Evolutionary conservation across 2,797 vertebrate species (phyloP).

Genomic region (Varecia variegata): DNA sequence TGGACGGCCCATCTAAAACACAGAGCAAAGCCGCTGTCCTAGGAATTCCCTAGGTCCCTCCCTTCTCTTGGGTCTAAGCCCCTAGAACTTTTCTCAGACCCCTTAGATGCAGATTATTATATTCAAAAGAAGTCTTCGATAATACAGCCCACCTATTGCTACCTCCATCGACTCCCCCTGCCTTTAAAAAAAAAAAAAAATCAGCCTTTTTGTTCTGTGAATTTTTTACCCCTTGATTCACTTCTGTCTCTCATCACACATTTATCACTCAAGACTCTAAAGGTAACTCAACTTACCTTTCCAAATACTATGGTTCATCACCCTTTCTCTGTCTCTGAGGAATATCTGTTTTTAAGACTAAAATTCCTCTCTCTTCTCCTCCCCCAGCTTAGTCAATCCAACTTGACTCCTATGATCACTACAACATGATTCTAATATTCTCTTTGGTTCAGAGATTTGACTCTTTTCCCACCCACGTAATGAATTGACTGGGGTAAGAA

Average conservation of each 20-base stretch:
- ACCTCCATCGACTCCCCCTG: neutral
- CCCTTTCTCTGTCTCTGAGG: neutral
- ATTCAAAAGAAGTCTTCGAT: neutral
- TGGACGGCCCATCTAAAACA: neutral
- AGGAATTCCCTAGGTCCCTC: neutral
- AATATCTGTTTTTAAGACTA: constrained; percentile 13
- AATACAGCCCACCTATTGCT: neutral
- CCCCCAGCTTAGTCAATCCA: constrained; percentile 15
- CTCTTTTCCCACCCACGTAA: constrained; percentile 48
- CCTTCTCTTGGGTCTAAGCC: neutral
- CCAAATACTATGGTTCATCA: neutral
- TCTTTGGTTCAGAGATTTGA: constrained; percentile 40
- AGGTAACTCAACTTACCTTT: neutral
- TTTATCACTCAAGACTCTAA: neutral
- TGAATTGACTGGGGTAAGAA: neutral
- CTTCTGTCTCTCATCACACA: constrained; percentile 12
- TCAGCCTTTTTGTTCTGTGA: neutral
- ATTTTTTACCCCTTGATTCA: neutral
- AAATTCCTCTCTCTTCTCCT: neutral
- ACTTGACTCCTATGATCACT: neutral
- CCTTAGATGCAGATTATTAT: neutral
- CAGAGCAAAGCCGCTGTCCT: neutral
- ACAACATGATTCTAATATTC: neutral
- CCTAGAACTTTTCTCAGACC: neutral
- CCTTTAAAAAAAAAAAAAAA: neutral